Conservation (phyloP, 2,888 invertebrate species). For the Schrankia costaestrigalis region DNA sequence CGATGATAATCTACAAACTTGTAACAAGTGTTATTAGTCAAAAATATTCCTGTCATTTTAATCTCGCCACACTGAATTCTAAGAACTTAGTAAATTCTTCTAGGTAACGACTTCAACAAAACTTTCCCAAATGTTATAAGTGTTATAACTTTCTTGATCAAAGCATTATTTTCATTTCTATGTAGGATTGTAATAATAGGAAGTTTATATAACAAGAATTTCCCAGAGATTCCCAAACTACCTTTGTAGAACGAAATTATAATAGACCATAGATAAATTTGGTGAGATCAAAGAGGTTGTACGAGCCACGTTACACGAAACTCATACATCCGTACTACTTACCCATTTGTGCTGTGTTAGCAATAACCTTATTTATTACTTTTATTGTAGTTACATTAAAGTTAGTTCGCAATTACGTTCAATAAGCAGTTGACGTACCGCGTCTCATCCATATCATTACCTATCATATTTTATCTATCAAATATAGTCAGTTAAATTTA, state of each 20-base stretch:
- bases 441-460: too few relatives aligned
- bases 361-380: too few relatives aligned
- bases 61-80: conserved; percentile 7
- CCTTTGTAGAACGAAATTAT: conserved; percentile 32
- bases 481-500: too few relatives aligned
- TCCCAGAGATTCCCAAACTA: conserved; percentile 13
- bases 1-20: too few relatives aligned
- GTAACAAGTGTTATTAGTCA: too few relatives aligned
- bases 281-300: conserved; percentile 35
- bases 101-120: conserved; percentile 5
- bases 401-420: too few relatives aligned
- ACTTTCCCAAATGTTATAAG: conserved; percentile 6
- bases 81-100: conserved; percentile 6
- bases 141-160: conserved; percentile 13
- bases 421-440: too few relatives aligned
- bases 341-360: too few relatives aligned
- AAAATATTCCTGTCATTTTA: conserved; percentile 11
- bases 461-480: too few relatives aligned
- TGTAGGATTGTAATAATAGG: conserved; percentile 15
- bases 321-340: too few relatives aligned
- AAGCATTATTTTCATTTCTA: conserved; percentile 15
- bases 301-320: too few relatives aligned
- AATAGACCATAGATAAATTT: conserved; percentile 30
- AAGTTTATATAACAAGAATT: conserved; percentile 15
- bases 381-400: too few relatives aligned